phyloP scores from a whole-genome alignment of 2,797 vertebrate genomes.

The Tinamus major region DNA sequence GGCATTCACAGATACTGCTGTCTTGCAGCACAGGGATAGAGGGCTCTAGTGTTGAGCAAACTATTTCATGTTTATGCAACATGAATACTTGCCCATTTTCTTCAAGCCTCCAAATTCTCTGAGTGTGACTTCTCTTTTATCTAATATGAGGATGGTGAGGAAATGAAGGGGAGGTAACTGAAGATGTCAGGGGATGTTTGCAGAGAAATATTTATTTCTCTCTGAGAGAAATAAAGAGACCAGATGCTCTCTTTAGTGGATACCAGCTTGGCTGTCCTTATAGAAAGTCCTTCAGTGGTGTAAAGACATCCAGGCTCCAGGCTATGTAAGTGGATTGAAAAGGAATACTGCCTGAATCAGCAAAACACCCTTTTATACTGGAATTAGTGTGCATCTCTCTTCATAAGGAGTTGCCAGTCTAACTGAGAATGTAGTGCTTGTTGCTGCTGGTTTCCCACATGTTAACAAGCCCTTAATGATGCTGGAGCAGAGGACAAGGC shows the following conservation, averaged over 20 bases:
- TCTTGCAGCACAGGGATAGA: background rate
- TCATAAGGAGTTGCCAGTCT: background rate
- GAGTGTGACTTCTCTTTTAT: background rate
- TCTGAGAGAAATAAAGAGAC: background rate
- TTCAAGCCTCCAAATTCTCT: background rate
- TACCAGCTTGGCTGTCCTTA: background rate
- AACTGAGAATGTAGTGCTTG: background rate
- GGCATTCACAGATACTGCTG: background rate
- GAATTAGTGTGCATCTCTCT: background rate
- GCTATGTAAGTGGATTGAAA: background rate
- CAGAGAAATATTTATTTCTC: background rate
- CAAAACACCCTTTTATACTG: background rate
- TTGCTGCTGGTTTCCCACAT: background rate
- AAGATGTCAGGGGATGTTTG: background rate
- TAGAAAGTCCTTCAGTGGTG: background rate
- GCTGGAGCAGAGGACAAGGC: background rate
- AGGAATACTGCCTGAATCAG: background rate
- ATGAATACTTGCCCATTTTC: background rate
- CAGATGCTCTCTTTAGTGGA: background rate
- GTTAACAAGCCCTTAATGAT: background rate
- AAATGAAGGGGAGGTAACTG: background rate
- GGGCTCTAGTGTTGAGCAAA: background rate
- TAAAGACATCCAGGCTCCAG: background rate
- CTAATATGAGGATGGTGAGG: background rate
- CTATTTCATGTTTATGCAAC: background rate